These are phyloP conservation scores for Ctenomys sociabilis DNA, from an alignment of 2,113 vertebrate species.

Conservation along the genomic window DNA sequence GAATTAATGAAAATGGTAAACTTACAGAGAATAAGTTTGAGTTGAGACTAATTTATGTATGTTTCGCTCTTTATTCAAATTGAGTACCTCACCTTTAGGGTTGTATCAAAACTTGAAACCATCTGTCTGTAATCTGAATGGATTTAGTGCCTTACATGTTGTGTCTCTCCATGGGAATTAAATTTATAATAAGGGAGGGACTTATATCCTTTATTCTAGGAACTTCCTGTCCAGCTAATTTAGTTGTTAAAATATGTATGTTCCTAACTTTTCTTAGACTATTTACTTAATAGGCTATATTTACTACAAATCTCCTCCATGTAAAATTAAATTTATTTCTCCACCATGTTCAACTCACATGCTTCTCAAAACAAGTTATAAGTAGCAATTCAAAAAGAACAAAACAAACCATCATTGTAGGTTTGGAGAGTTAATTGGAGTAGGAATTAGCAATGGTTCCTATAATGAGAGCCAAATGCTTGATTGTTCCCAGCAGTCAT, in stretches of 20 bases:
- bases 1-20: not conserved
- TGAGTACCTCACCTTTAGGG: conserved; percentile 61
- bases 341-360: not conserved
- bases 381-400: conserved; percentile 37
- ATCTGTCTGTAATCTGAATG: conserved; percentile 56
- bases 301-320: conserved; percentile 41
- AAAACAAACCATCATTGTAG: conserved; percentile 55
- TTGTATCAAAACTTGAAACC: conserved; percentile 56
- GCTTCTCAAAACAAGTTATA: not conserved
- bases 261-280: conserved; percentile 29
- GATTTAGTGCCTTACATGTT: not conserved
- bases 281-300: conserved; percentile 38
- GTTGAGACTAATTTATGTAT: conserved; percentile 34
- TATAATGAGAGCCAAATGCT: conserved; percentile 69
- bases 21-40: conserved; percentile 26
- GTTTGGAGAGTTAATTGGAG: conserved; percentile 67
- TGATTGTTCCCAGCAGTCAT: conserved; percentile 68
- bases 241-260: not conserved
- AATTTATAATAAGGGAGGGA: conserved; percentile 59
- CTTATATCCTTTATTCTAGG: conserved; percentile 58
- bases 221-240: conserved; percentile 45
- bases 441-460: conserved; percentile 59
- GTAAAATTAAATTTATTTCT: conserved; percentile 44
- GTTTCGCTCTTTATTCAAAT: conserved; percentile 53
- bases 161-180: conserved; percentile 10